Evolutionary conservation across 2,797 vertebrate genomes (phyloP).

Genomic region (Sternotherus odoratus): DNA sequence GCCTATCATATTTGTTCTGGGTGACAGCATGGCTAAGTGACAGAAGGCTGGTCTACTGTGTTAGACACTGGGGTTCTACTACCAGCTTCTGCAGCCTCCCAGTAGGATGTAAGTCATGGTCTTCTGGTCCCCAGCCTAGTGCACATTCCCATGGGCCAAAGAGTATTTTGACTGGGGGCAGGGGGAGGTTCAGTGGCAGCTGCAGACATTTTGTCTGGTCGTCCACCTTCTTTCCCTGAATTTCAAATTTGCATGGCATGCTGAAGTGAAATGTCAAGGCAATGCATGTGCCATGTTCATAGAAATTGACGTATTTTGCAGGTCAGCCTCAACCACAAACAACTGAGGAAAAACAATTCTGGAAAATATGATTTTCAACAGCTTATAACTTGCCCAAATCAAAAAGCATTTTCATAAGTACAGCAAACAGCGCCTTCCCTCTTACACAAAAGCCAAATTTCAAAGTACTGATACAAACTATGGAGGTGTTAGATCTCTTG

Average conservation of each 20-base stretch:
- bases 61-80: no score
- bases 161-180: no score
- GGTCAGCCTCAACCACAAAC: not conserved
- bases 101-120: no score
- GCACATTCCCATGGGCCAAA: no score
- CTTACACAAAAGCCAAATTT: not conserved
- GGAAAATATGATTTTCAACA: not conserved
- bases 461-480: not conserved
- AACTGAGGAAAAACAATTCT: not conserved
- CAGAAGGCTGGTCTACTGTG: no score
- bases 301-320: not conserved
- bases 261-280: not conserved
- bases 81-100: no score
- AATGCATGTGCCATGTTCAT: not conserved
- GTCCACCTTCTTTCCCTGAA: not conserved
- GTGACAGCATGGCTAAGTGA: not conserved
- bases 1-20: not conserved
- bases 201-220: no score
- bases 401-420: not conserved
- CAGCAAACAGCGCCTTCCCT: not conserved
- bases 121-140: no score
- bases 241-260: not conserved
- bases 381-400: not conserved
- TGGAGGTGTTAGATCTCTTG: not conserved
- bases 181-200: no score